Evolutionary conservation across 2,797 vertebrate species (phyloP).

Genomic region (Nyctibius grandis): DNA sequence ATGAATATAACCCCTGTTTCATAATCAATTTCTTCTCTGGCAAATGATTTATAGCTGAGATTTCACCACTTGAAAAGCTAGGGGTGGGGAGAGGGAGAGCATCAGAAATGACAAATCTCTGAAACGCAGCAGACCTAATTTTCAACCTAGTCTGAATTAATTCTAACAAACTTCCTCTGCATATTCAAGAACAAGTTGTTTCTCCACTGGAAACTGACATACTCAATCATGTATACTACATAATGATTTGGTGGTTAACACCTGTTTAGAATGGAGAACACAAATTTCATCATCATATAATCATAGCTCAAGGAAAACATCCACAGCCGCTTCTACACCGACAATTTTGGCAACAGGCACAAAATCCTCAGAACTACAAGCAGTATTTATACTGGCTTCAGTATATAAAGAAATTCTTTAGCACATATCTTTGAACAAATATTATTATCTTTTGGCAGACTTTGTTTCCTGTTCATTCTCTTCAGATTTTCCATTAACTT

Average conservation of each 20-base stretch:
- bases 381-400: not conserved
- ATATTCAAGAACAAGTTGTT: not conserved
- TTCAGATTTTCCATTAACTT: slow-evolving; percentile 10
- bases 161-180: not conserved
- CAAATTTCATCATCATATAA: not conserved
- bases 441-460: not conserved
- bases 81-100: not conserved
- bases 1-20: not conserved
- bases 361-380: not conserved
- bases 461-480: not conserved
- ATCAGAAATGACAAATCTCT: not conserved
- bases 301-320: not conserved
- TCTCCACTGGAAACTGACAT: not conserved
- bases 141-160: not conserved
- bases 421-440: slow-evolving; percentile 12
- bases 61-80: not conserved
- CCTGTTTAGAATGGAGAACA: not conserved
- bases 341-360: not conserved
- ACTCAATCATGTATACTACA: not conserved
- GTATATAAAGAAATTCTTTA: not conserved
- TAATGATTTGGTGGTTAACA: not conserved
- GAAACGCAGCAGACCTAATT: not conserved
- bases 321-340: not conserved
- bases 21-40: not conserved
- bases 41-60: not conserved